Percentiles rank a stretch among this genome's conserved stretches.
Conservation (phyloP, 2,888 invertebrate genomes). For the Pseudococcus longispinus region DNA sequence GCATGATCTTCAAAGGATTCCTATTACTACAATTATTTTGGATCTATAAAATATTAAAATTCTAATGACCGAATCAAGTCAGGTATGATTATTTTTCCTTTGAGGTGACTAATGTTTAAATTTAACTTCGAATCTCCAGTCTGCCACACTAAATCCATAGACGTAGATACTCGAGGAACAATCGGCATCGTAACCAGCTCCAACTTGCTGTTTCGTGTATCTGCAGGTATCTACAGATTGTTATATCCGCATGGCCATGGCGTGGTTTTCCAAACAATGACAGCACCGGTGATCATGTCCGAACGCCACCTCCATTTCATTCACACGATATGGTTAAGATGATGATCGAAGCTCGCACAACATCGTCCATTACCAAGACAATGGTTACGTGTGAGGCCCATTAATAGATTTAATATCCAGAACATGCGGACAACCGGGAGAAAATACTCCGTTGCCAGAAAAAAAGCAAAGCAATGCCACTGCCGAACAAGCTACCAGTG, state of each 20-base stretch:
- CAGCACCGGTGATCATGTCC: neutral
- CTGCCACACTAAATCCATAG: neutral
- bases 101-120: too few relatives aligned
- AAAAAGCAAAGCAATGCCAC: neutral
- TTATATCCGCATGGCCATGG: neutral
- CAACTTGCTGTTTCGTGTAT: neutral
- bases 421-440: neutral
- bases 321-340: neutral
- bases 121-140: too few relatives aligned
- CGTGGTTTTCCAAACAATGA: neutral
- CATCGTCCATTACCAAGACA: conserved; percentile 25
- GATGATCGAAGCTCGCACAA: neutral
- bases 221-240: neutral
- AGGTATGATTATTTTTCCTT: too few relatives aligned
- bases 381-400: conserved; percentile 39
- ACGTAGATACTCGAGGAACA: neutral
- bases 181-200: neutral
- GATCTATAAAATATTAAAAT: too few relatives aligned
- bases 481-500: neutral
- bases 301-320: neutral
- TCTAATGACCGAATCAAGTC: too few relatives aligned
- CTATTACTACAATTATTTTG: too few relatives aligned
- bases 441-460: neutral
- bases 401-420: conserved; percentile 31
- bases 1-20: too few relatives aligned